These are phyloP conservation scores for Trachelus iudaicus DNA, from an alignment of 2,888 invertebrate species.

Conservation along the genomic window DNA sequence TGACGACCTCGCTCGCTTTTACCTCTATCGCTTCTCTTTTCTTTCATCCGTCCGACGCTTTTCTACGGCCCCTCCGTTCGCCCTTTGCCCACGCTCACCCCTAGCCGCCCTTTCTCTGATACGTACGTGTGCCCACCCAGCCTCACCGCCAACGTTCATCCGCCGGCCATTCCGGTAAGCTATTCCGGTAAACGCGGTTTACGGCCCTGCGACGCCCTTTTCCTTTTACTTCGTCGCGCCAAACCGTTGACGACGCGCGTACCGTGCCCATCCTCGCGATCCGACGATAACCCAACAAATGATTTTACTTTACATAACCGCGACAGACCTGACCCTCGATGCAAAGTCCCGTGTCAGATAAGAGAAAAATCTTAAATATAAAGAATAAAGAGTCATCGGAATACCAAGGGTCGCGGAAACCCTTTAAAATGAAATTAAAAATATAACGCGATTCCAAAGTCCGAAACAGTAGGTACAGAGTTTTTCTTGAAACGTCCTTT, in stretches of 20 bases:
- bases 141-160: slow-evolving; percentile 22
- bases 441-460: not conserved
- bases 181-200: slow-evolving; percentile 38
- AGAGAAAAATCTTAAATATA: no score
- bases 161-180: slow-evolving; percentile 33
- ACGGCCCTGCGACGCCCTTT: slow-evolving; percentile 33
- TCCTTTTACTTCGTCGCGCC: slow-evolving; percentile 15
- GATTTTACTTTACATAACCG: not conserved
- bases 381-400: not conserved
- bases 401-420: not conserved
- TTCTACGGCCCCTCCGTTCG: slow-evolving; percentile 24
- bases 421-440: not conserved
- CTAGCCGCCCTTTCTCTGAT: slow-evolving; percentile 24
- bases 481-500: slow-evolving; percentile 40
- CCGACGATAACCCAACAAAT: not conserved
- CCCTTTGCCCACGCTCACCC: slow-evolving; percentile 25
- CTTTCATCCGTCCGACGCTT: slow-evolving; percentile 31
- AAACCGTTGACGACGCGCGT: not conserved
- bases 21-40: slow-evolving; percentile 30
- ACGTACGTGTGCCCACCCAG: slow-evolving; percentile 8
- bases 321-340: not conserved
- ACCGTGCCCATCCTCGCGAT: not conserved
- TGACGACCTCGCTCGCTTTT: slow-evolving; percentile 44
- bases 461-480: slow-evolving; percentile 2
- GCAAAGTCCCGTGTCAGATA: not conserved